Conservation (phyloP, 2,888 invertebrate genomes). For the Drosophila koepferae region DNA sequence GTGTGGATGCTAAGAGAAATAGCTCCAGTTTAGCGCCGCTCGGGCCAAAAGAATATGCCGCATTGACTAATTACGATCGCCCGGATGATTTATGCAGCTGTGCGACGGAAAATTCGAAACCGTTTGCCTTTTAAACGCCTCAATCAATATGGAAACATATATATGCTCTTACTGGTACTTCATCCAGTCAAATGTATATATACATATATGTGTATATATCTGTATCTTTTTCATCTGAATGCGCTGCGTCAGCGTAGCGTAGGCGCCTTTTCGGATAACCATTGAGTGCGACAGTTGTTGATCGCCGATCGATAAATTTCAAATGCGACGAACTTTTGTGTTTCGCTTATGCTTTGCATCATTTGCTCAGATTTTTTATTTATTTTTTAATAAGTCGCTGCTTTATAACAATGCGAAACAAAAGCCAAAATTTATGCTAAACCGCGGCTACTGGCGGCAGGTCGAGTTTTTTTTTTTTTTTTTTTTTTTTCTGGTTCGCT, state of each 20-base stretch:
- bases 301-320: constrained; percentile 58
- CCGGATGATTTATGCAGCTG: constrained; percentile 79
- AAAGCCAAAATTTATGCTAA: constrained; percentile 70
- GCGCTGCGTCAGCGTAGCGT: constrained; percentile 49
- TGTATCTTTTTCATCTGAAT: constrained; percentile 15
- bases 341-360: background rate
- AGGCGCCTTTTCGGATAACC: constrained; percentile 29
- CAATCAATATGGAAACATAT: constrained; percentile 63
- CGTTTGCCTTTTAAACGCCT: constrained; percentile 62
- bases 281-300: constrained; percentile 54
- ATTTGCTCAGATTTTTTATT: constrained; percentile 13
- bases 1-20: constrained; percentile 70
- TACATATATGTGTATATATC: background rate
- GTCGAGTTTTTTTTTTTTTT: constrained; percentile 26
- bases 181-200: background rate
- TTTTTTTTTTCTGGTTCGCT: background rate
- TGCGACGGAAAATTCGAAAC: constrained; percentile 58
- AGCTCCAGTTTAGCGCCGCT: constrained; percentile 76
- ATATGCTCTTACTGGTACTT: constrained; percentile 7
- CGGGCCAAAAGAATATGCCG: constrained; percentile 52
- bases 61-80: constrained; percentile 80
- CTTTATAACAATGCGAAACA: constrained; percentile 51
- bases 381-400: constrained; percentile 24
- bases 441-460: constrained; percentile 62
- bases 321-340: constrained; percentile 36